Evolutionary conservation across 2,888 invertebrate genomes (phyloP).

Genomic region (Ptychoptera contaminata): DNA sequence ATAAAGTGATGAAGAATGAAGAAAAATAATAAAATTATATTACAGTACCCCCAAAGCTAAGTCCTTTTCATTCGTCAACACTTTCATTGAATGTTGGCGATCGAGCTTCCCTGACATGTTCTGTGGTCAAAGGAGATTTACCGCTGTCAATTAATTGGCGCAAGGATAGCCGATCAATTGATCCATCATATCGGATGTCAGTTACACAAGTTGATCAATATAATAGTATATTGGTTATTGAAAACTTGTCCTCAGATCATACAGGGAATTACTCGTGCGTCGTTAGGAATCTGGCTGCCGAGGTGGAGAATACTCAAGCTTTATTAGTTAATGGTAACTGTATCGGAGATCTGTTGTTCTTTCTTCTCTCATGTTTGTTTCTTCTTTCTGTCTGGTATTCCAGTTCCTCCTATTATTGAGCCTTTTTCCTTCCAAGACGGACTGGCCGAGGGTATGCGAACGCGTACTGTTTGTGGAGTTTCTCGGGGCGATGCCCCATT

Average conservation of each 20-base stretch:
- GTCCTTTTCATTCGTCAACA: conserved; percentile 51
- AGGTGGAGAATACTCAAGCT: conserved; percentile 56
- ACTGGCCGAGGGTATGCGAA: conserved; percentile 66
- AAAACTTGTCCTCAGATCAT: conserved; percentile 57
- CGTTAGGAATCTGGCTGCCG: conserved; percentile 54
- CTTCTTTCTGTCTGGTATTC: conserved; percentile 34
- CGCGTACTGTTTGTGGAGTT: conserved; percentile 65
- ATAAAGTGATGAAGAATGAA: background rate
- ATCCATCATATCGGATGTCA: conserved; percentile 44
- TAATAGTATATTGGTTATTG: conserved; percentile 62
- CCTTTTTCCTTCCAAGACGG: conserved; percentile 73
- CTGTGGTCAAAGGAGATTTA: conserved; percentile 58
- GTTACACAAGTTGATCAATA: conserved; percentile 60
- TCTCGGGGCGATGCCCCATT: conserved; percentile 68
- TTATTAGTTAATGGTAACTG: conserved; percentile 63
- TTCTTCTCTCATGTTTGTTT: conserved; percentile 42
- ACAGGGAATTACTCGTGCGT: conserved; percentile 65
- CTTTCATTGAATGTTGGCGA: conserved; percentile 56
- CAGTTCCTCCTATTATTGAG: conserved; percentile 76
- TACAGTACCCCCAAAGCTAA: conserved; percentile 59
- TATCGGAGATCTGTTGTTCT: conserved; percentile 18
- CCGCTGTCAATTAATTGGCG: conserved; percentile 63
- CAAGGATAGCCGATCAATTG: conserved; percentile 52
- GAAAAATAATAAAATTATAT: conserved; percentile 7
- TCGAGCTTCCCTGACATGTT: conserved; percentile 56